Percentiles rank a stretch among this genome's conserved stretches.
These are phyloP conservation scores for Odontothrips loti DNA, from an alignment of 2,888 invertebrate species.

Conservation along the genomic window DNA sequence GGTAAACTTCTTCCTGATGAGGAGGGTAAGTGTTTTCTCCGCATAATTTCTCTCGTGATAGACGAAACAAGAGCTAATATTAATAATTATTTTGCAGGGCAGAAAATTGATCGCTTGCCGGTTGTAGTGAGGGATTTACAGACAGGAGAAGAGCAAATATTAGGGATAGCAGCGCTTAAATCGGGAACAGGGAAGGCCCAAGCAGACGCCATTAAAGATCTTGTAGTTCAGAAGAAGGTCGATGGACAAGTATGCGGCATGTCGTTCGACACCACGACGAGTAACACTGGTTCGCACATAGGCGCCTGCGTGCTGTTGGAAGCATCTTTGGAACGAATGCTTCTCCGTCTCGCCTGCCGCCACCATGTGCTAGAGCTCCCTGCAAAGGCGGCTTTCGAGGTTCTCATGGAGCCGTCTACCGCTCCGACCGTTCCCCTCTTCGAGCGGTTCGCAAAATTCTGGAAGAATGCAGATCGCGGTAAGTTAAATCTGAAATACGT, in stretches of 20 bases:
- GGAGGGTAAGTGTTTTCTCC: constrained; percentile 6
- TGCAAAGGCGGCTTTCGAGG: background rate
- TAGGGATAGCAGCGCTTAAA: constrained; percentile 21
- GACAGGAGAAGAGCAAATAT: constrained; percentile 29
- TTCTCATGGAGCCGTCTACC: constrained; percentile 17
- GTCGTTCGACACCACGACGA: constrained; percentile 19
- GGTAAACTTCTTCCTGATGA: constrained; percentile 28
- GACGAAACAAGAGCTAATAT: background rate
- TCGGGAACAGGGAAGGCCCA: constrained; percentile 28
- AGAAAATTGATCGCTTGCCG: constrained; percentile 31
- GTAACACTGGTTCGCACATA: constrained; percentile 27
- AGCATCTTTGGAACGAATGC: constrained; percentile 3
- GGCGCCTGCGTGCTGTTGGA: constrained; percentile 29
- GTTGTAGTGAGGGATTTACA: constrained; percentile 26
- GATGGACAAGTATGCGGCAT: background rate
- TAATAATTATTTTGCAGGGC: background rate
- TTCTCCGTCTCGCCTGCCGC: constrained; percentile 27
- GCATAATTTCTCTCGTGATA: too few species aligned
- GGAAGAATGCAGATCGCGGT: constrained; percentile 19
- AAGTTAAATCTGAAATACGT: background rate
- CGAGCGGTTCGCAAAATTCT: background rate
- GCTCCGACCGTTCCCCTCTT: constrained; percentile 9
- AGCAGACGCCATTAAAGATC: constrained; percentile 18
- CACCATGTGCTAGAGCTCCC: background rate
- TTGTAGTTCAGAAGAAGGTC: constrained; percentile 6